A percentile compares a stretch with the other conserved stretches of the same genome.
phyloP scores from a whole-genome alignment of 2,113 vertebrate species.

The Platysternon megacephalum region DNA sequence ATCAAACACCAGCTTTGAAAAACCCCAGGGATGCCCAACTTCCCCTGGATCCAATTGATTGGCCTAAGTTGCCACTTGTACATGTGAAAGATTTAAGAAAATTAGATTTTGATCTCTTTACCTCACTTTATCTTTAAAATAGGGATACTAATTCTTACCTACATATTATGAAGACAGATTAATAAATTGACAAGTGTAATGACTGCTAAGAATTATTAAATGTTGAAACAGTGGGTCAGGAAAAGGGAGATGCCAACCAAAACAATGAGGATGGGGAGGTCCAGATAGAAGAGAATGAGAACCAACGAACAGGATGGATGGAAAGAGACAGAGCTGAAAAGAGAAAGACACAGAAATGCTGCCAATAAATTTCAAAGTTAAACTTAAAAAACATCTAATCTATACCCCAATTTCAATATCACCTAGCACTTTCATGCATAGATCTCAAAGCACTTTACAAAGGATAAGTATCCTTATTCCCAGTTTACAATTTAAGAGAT shows the following conservation, averaged over 20 bases:
- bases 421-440: neutral
- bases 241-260: neutral
- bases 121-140: conserved; percentile 50
- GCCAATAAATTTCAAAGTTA: neutral
- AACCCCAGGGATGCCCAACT: neutral
- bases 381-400: neutral
- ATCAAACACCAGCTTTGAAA: conserved; percentile 10
- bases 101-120: conserved; percentile 28
- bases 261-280: conserved; percentile 32
- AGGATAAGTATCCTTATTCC: neutral
- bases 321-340: neutral
- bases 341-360: neutral
- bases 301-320: neutral
- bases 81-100: neutral
- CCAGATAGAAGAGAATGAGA: conserved; percentile 14
- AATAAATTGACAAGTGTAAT: conserved; percentile 67
- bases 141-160: conserved; percentile 47
- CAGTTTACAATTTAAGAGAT: neutral
- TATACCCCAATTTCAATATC: neutral
- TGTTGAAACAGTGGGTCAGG: neutral
- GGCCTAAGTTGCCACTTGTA: conserved; percentile 40
- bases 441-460: neutral
- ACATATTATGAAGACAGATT: conserved; percentile 61
- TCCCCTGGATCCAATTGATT: conserved; percentile 13
- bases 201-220: conserved; percentile 52